These are phyloP conservation scores for Styela plicata DNA, from an alignment of 23 tunicate species.

Conservation along the genomic window DNA sequence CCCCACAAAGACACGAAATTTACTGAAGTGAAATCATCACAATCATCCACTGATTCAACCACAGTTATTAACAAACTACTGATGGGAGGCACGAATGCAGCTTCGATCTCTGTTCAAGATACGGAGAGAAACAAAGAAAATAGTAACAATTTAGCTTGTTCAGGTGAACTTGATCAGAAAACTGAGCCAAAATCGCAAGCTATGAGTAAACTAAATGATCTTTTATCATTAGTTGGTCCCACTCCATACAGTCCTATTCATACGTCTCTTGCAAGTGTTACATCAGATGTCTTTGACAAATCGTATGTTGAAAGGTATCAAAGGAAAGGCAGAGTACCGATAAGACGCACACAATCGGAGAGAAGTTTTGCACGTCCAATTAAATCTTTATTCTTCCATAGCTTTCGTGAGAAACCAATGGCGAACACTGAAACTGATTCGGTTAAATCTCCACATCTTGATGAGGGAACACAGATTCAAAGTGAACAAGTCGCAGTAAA, in stretches of 20 bases:
- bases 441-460: not conserved
- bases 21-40: not conserved
- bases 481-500: not conserved
- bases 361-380: not conserved
- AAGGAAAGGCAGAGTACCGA: not conserved
- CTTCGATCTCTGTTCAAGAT: not conserved
- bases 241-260: slow-evolving; percentile 9
- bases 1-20: no score
- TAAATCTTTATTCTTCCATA: not conserved
- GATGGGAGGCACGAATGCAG: not conserved
- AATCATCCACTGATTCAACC: slow-evolving; percentile 9
- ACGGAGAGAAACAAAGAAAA: not conserved
- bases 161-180: not conserved
- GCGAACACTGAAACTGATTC: not conserved
- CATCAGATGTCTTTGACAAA: not conserved
- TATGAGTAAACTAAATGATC: not conserved
- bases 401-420: not conserved
- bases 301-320: not conserved
- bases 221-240: not conserved
- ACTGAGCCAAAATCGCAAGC: not conserved
- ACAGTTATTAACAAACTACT: slow-evolving; percentile 8
- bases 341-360: slow-evolving; percentile 4
- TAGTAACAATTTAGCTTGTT: not conserved
- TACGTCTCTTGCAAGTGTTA: not conserved
- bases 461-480: no score